These are phyloP conservation scores for Xestoiulus laeticollis DNA, from an alignment of 2,888 invertebrate genomes.

Conservation along the genomic window DNA sequence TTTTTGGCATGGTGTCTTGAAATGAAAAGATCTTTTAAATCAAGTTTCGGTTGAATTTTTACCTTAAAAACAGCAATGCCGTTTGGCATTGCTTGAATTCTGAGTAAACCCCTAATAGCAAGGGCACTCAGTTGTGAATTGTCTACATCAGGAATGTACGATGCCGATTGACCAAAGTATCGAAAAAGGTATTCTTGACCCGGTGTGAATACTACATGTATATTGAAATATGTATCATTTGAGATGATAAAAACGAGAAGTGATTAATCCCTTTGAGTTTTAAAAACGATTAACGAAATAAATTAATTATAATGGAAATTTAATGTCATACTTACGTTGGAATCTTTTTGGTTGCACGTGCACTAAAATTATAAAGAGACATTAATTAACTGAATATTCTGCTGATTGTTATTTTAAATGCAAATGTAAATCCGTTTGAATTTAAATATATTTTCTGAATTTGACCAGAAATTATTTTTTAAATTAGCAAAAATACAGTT, in stretches of 20 bases:
- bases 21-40: too few relatives aligned
- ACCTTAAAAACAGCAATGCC: constrained; percentile 18
- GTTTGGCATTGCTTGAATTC: neutral
- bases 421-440: neutral
- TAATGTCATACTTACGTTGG: neutral
- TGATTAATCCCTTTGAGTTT: neutral
- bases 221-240: neutral
- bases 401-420: neutral
- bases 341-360: neutral
- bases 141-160: constrained; percentile 38
- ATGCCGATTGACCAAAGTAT: constrained; percentile 18
- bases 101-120: neutral
- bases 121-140: neutral
- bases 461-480: too few relatives aligned
- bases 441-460: too few relatives aligned
- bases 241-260: neutral
- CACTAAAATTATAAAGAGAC: neutral
- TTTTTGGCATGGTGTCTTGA: neutral
- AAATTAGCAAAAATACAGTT: too few relatives aligned
- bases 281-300: too few relatives aligned
- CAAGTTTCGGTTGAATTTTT: neutral
- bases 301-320: neutral
- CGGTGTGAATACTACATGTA: neutral
- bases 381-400: neutral
- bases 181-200: constrained; percentile 42